Conservation (phyloP, 2,113 vertebrate species). For the Halichoeres trimaculatus region DNA sequence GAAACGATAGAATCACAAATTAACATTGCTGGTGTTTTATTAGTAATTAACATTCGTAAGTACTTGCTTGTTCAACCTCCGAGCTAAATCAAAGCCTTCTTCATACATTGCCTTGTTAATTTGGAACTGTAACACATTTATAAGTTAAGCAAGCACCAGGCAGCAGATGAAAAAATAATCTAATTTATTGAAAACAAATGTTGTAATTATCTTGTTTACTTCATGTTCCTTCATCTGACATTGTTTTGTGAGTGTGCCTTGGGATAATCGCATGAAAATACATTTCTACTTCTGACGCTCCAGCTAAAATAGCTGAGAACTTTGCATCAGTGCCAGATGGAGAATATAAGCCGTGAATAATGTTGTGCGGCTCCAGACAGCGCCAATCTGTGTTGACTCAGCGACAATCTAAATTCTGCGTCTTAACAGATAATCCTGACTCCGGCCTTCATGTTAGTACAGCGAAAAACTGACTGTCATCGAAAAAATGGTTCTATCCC, state of each 20-base stretch:
- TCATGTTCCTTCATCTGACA: slow-evolving; percentile 32
- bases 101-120: slow-evolving; percentile 29
- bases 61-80: slow-evolving; percentile 12
- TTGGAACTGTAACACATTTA: slow-evolving; percentile 27
- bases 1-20: slow-evolving; percentile 36
- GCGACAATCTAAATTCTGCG: slow-evolving; percentile 51
- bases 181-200: slow-evolving; percentile 56
- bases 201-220: slow-evolving; percentile 65
- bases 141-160: slow-evolving; percentile 13
- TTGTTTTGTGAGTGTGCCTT: slow-evolving; percentile 54
- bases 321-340: slow-evolving; percentile 67
- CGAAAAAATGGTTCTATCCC: slow-evolving; percentile 1
- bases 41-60: slow-evolving; percentile 7
- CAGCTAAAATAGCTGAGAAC: slow-evolving; percentile 59
- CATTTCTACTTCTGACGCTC: slow-evolving; percentile 52
- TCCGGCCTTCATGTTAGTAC: slow-evolving; percentile 30
- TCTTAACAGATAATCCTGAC: slow-evolving; percentile 50
- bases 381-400: slow-evolving; percentile 64
- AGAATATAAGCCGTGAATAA: slow-evolving; percentile 64
- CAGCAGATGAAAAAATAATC: slow-evolving; percentile 32
- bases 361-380: slow-evolving; percentile 40
- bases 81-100: slow-evolving; percentile 20
- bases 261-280: slow-evolving; percentile 61
- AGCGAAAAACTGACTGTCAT: neutral
- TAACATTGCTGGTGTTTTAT: slow-evolving; percentile 17